Percentiles rank a stretch among this genome's conserved stretches.
These are phyloP conservation scores for Micoletzkya japonica DNA, from an alignment of 2,888 invertebrate species.

Conservation along the genomic window DNA sequence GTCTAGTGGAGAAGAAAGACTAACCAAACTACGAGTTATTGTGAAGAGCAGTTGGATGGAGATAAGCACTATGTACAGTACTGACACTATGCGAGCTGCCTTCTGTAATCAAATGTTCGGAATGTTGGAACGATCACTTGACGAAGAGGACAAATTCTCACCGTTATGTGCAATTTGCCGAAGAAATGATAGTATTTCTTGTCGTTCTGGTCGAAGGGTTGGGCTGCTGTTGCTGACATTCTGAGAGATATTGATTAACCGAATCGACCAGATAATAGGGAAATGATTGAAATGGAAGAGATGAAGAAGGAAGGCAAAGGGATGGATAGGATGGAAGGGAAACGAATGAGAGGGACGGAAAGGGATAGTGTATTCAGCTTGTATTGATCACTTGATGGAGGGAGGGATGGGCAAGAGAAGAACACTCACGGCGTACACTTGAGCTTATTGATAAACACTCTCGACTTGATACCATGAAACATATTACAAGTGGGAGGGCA, in stretches of 20 bases:
- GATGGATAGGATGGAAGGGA: too few species aligned
- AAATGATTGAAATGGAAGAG: too few species aligned
- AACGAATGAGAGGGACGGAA: too few species aligned
- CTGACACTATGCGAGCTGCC: constrained; percentile 45
- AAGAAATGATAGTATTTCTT: constrained; percentile 46
- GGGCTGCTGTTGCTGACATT: constrained; percentile 34
- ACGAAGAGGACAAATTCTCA: constrained; percentile 11
- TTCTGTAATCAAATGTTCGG: constrained; percentile 33
- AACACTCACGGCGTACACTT: too few species aligned
- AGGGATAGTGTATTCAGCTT: too few species aligned
- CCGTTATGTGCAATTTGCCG: constrained; percentile 45
- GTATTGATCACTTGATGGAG: too few species aligned
- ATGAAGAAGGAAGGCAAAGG: too few species aligned
- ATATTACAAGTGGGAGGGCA: too few species aligned
- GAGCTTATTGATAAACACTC: too few species aligned
- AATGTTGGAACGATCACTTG: background rate
- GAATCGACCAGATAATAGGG: constrained; percentile 39
- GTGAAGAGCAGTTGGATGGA: constrained; percentile 48
- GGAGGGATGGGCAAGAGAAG: too few species aligned
- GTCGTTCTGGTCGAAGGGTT: constrained; percentile 52
- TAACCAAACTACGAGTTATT: constrained; percentile 42
- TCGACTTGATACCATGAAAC: too few species aligned
- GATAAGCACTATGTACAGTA: constrained; percentile 40
- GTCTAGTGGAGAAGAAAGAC: background rate
- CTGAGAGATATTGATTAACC: constrained; percentile 25